Evolutionary conservation across 2,888 invertebrate genomes (phyloP).

Genomic region (Cactoblastis cactorum): DNA sequence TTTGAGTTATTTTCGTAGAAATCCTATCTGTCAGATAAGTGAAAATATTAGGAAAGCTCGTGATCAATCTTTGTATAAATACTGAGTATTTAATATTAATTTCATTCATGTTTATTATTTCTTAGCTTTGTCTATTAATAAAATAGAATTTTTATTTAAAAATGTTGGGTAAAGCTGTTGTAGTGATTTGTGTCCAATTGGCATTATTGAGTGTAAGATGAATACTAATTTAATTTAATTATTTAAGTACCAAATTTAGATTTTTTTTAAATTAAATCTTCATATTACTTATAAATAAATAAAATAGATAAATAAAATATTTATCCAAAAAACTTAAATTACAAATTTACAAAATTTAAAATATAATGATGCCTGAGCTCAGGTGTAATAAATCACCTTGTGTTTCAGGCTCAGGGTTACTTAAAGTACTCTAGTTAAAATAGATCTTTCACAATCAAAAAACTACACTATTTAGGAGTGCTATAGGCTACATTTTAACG

Average conservation of each 20-base stretch:
- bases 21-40: background rate
- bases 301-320: background rate
- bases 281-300: no score
- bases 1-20: background rate
- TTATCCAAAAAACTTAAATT: background rate
- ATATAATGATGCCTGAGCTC: no score
- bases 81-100: background rate
- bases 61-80: background rate
- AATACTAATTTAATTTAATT: slow-evolving; percentile 16
- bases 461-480: no score
- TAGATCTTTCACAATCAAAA: no score
- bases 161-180: slow-evolving; percentile 24
- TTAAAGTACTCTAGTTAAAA: no score
- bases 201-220: slow-evolving; percentile 26
- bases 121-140: background rate
- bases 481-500: no score
- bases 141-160: slow-evolving; percentile 9
- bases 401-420: no score
- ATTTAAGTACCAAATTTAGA: background rate
- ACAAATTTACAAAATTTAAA: background rate
- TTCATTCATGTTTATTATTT: background rate
- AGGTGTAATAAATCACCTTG: no score
- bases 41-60: background rate
- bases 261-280: no score
- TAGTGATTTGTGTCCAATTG: slow-evolving; percentile 19